A percentile compares a stretch with the other conserved stretches of the same genome.
Evolutionary conservation across 2,797 vertebrate genomes (phyloP).

Genomic region (Odontamblyopus rebecca): DNA sequence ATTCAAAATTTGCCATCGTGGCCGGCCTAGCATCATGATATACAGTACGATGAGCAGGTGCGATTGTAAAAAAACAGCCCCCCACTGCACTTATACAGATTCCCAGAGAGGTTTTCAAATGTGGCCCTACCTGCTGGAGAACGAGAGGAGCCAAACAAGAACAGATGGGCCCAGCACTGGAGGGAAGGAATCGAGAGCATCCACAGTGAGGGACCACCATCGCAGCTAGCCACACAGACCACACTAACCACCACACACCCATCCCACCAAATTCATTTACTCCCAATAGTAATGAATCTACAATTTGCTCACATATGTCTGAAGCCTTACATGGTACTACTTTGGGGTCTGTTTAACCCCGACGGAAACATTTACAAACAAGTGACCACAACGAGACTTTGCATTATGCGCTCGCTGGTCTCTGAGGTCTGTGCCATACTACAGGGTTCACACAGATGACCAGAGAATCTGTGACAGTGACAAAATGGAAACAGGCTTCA

Average conservation of each 20-base stretch:
- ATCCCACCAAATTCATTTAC: slow-evolving; percentile 74
- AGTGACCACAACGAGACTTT: slow-evolving; percentile 74
- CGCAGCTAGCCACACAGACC: slow-evolving; percentile 76
- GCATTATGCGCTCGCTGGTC: slow-evolving; percentile 66
- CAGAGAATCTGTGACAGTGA: slow-evolving; percentile 53
- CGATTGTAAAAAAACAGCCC: not conserved
- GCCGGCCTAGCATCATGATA: not conserved
- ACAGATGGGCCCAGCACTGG: slow-evolving; percentile 79
- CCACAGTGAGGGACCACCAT: slow-evolving; percentile 79
- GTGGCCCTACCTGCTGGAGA: slow-evolving; percentile 73
- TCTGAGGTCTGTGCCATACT: slow-evolving; percentile 59
- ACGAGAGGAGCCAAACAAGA: slow-evolving; percentile 73
- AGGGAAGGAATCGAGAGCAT: slow-evolving; percentile 57
- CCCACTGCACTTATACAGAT: slow-evolving; percentile 48
- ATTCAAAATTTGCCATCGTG: not conserved
- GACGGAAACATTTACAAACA: slow-evolving; percentile 83
- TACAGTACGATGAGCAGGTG: slow-evolving; percentile 13
- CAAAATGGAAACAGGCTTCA: slow-evolving; percentile 55
- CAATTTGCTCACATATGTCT: slow-evolving; percentile 78
- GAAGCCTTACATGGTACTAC: slow-evolving; percentile 65
- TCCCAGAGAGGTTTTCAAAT: slow-evolving; percentile 61
- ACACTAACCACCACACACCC: slow-evolving; percentile 61
- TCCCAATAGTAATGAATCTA: slow-evolving; percentile 73
- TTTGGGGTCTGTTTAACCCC: slow-evolving; percentile 67
- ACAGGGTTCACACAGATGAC: slow-evolving; percentile 57